Base-by-base conservation (phyloP, 2,797 vertebrate genomes). In the Cyprinella venusta region DNA sequence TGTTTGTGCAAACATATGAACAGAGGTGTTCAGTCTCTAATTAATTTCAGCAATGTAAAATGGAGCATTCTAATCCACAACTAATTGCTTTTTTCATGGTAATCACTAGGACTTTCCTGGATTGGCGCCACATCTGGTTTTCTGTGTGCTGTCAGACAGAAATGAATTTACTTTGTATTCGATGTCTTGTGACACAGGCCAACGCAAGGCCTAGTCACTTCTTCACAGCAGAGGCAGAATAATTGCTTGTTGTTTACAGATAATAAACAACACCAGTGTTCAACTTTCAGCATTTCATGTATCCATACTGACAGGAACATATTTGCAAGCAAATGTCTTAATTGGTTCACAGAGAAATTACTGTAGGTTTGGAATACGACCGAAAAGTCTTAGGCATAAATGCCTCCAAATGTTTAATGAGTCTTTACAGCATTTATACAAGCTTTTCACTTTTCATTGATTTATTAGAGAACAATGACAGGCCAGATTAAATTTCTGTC, bases 81-180 rank as follows among this genome's bases (percentile, higher is more conserved):
- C 92, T 65, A 81, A 81, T 89, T 88, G 89, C 79, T 89, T 90
- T 80, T 87, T 87, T 89, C 79, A 67, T 71, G 69, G 86, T 90
- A 86, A 86, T 91, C 86, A 74, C 82, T 88, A 82, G 80, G 87
- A 76, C 54, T 77, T 72, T 89, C 80, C 81, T 83, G 85, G 79
- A 50, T 79, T 85, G 86, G 74, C 81, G 77, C 82, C 72, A 78
- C 42, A 84, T 82, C 84, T 82, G 85, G 40, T 74, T 79, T 42
- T 83, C 82, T 89, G 77, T 88, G 79, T 56, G 69, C 86, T 84
- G 87, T 88, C 83, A 81, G 86, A 88, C 80, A 82, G 75, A 84
- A 90, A 86, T 88, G 87, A 92, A 93, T 92, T 93, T 89, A 92
- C 92, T 91, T 86, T 61, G 80, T 91, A 90, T 90, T 89, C 33